Conservation (phyloP, 2,797 vertebrate genomes). For the Gymnocypris eckloni region DNA sequence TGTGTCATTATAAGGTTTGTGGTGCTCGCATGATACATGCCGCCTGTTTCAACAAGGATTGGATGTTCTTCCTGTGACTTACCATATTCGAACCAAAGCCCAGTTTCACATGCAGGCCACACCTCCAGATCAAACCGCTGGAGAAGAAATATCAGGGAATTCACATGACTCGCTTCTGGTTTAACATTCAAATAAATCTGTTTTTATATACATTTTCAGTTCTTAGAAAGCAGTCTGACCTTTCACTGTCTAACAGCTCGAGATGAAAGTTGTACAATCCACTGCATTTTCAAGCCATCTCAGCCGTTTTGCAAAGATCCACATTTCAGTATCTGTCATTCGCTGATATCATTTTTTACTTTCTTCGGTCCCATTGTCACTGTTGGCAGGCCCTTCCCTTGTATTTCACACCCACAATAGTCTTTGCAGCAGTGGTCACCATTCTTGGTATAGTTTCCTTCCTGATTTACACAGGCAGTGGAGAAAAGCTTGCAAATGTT, state of each 20-base stretch:
- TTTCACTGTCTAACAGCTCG: neutral
- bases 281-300: neutral
- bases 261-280: neutral
- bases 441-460: slow-evolving; percentile 52
- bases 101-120: neutral
- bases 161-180: neutral
- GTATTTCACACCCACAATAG: neutral
- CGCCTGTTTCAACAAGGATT: neutral
- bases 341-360: neutral
- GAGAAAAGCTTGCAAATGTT: neutral
- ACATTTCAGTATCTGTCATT: neutral
- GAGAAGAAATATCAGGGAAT: neutral
- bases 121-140: neutral
- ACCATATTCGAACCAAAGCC: neutral
- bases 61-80: neutral
- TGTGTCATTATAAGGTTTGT: slow-evolving; percentile 96
- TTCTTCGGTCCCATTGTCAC: neutral
- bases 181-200: neutral
- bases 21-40: neutral
- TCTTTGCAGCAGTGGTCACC: slow-evolving; percentile 53
- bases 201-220: neutral
- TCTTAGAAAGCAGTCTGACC: neutral
- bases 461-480: slow-evolving; percentile 38
- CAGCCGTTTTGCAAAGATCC: neutral
- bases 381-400: neutral